phyloP scores from a whole-genome alignment of 2,888 invertebrate species.

The Sinopyrophorus schimmeli region DNA sequence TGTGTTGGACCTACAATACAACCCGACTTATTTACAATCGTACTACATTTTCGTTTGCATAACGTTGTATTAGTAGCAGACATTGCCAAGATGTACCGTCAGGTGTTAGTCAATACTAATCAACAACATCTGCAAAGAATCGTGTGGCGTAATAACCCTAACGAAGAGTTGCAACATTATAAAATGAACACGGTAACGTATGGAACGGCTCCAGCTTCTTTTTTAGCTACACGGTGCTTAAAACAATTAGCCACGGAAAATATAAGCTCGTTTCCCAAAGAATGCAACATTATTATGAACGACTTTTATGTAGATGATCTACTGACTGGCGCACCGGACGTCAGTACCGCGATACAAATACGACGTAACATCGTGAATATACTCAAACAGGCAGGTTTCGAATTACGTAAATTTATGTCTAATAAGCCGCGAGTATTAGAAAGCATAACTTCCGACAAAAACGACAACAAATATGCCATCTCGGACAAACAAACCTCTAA shows the following conservation, averaged over 20 bases:
- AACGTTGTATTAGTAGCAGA: slow-evolving; percentile 9
- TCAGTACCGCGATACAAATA: slow-evolving; percentile 16
- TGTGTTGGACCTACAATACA: slow-evolving; percentile 28
- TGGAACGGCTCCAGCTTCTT: slow-evolving; percentile 35
- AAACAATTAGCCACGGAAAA: slow-evolving; percentile 27
- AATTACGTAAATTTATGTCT: slow-evolving; percentile 20
- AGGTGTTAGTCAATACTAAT: slow-evolving; percentile 8
- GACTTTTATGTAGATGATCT: slow-evolving; percentile 37
- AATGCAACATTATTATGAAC: slow-evolving; percentile 21
- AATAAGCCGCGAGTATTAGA: slow-evolving; percentile 10
- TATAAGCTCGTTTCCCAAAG: slow-evolving; percentile 11
- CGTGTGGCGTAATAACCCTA: slow-evolving; percentile 11
- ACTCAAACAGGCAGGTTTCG: slow-evolving; percentile 26
- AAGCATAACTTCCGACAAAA: too few relatives aligned
- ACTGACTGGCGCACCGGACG: slow-evolving; percentile 24
- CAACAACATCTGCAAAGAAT: slow-evolving; percentile 14
- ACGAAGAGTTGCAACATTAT: slow-evolving; percentile 24
- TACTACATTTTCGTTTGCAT: slow-evolving; percentile 12
- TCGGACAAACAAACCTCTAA: too few relatives aligned
- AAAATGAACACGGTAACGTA: slow-evolving; percentile 36
- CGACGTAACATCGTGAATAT: slow-evolving; percentile 24
- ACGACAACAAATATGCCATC: too few relatives aligned
- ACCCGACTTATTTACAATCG: slow-evolving; percentile 21
- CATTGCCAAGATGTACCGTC: slow-evolving; percentile 24
- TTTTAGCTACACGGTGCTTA: slow-evolving; percentile 24